Evolutionary conservation across 2,113 vertebrate genomes (phyloP).

Genomic region (Aythya baeri): DNA sequence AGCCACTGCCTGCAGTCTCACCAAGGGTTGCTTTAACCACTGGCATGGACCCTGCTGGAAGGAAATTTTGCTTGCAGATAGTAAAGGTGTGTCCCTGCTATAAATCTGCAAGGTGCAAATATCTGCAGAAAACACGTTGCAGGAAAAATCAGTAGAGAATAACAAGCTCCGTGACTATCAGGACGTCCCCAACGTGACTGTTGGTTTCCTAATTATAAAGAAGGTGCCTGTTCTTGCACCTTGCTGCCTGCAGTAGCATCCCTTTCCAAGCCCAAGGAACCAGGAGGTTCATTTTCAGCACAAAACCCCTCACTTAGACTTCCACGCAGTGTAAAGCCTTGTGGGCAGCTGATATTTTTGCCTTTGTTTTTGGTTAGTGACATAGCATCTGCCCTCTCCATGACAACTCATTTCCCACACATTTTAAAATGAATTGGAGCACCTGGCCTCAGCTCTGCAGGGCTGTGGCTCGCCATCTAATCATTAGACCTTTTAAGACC

Average conservation of each 20-base stretch:
- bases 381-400: slow-evolving; percentile 38
- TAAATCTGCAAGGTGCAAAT: neutral
- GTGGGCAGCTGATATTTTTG: slow-evolving; percentile 16
- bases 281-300: neutral
- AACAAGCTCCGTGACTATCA: neutral
- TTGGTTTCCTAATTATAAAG: neutral
- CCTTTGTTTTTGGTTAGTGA: slow-evolving; percentile 51
- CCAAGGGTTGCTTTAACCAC: neutral
- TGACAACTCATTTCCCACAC: slow-evolving; percentile 39
- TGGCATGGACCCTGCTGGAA: neutral
- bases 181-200: neutral
- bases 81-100: neutral
- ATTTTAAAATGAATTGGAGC: slow-evolving; percentile 10
- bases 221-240: neutral
- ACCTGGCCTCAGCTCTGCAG: slow-evolving; percentile 20
- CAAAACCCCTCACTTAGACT: neutral
- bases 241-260: neutral
- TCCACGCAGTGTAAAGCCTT: rapidly evolving
- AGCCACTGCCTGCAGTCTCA: neutral
- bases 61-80: neutral
- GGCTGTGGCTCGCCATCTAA: slow-evolving; percentile 7
- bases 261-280: neutral
- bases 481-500: slow-evolving; percentile 28
- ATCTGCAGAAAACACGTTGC: neutral
- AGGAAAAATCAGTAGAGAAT: neutral